These are phyloP conservation scores for Dicycla oo DNA, from an alignment of 2,888 invertebrate genomes.

Conservation along the genomic window DNA sequence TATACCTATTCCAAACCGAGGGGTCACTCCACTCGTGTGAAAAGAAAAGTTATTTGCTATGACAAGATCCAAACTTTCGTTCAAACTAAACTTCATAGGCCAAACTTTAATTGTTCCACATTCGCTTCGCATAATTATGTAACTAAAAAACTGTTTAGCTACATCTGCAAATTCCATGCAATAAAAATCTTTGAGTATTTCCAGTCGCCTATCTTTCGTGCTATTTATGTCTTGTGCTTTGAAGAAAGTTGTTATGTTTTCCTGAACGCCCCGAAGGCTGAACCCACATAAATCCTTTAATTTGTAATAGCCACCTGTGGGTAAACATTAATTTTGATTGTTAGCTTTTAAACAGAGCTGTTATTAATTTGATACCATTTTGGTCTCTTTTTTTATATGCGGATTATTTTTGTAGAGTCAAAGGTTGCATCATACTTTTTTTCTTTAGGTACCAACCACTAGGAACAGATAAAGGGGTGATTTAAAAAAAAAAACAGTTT, in stretches of 20 bases:
- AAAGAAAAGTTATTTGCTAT: neutral
- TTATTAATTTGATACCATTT: constrained; percentile 1
- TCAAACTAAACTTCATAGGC: neutral
- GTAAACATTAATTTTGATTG: neutral
- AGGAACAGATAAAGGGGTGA: neutral
- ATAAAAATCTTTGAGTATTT: constrained; percentile 29
- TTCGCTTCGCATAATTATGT: neutral
- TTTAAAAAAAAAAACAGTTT: neutral
- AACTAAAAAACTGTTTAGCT: constrained; percentile 7
- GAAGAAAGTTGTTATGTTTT: constrained; percentile 32
- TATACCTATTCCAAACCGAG: neutral
- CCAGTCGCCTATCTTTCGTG: constrained; percentile 19
- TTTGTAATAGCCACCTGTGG: neutral
- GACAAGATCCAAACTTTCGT: too few species aligned
- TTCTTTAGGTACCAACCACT: neutral
- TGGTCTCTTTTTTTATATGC: neutral
- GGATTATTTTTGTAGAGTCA: neutral
- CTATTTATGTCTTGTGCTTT: constrained; percentile 29
- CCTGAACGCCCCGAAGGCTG: constrained; percentile 6
- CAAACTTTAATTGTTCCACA: neutral
- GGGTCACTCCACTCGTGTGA: neutral
- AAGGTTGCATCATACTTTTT: neutral
- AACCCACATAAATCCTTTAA: neutral
- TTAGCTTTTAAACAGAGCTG: constrained; percentile 2
- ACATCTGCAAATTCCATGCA: constrained; percentile 34